Conservation (phyloP, 1,140 invertebrate genomes). For the Neodiprion fabricii region DNA sequence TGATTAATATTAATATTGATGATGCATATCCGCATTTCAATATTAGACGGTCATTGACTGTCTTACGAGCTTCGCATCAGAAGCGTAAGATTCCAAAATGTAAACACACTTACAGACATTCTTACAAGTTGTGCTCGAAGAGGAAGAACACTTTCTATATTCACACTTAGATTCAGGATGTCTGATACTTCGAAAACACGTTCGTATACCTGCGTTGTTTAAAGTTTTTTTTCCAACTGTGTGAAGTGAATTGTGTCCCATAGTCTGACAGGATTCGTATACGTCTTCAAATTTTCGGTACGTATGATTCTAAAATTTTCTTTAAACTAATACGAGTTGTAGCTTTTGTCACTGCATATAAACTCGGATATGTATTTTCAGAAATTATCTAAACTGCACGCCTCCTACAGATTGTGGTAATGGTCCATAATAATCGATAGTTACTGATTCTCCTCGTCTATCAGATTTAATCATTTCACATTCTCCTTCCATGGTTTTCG, state of each 20-base stretch:
- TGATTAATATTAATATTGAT: too few species aligned
- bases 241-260: constrained; percentile 27
- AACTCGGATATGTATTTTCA: constrained; percentile 24
- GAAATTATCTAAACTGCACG: constrained; percentile 26
- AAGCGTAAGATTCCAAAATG: too few species aligned
- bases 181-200: constrained; percentile 16
- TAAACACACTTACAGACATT: too few species aligned
- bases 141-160: too few species aligned
- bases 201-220: constrained; percentile 15
- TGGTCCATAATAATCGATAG: constrained; percentile 33
- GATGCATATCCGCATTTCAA: too few species aligned
- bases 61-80: too few species aligned
- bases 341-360: constrained; percentile 24
- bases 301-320: constrained; percentile 22
- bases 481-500: constrained; percentile 18
- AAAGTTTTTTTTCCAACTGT: constrained; percentile 19
- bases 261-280: constrained; percentile 21
- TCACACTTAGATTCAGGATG: constrained; percentile 23
- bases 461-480: constrained; percentile 15
- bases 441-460: constrained; percentile 24
- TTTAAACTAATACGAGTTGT: constrained; percentile 19
- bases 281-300: constrained; percentile 20
- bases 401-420: constrained; percentile 21
- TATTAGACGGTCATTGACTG: too few species aligned
- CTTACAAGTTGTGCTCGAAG: too few species aligned